Evolutionary conservation across 2,113 vertebrate genomes (phyloP).

Genomic region (Jacana jacana): DNA sequence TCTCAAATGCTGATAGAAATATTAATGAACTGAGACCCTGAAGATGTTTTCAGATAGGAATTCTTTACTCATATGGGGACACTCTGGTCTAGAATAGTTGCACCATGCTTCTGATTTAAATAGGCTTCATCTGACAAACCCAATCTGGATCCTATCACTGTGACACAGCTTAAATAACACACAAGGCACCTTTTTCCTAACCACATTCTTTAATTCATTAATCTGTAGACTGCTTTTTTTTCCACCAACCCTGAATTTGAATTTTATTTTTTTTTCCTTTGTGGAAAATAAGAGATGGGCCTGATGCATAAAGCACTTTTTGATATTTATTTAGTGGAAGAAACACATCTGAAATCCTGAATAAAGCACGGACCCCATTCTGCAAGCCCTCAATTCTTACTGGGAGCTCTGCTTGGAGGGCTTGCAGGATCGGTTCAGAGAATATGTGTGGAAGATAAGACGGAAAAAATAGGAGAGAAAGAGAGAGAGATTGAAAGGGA

Average conservation of each 20-base stretch:
- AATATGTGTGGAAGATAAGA: slow-evolving; percentile 38
- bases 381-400: not conserved
- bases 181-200: not conserved
- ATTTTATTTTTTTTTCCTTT: not conserved
- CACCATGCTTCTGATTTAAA: not conserved
- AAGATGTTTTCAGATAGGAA: not conserved
- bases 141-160: not conserved
- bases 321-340: not conserved
- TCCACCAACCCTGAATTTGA: rapidly evolving
- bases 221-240: not conserved
- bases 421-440: not conserved
- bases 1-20: slow-evolving; percentile 7
- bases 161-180: not conserved
- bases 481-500: slow-evolving; percentile 29
- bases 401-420: not conserved
- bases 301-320: not conserved
- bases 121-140: not conserved
- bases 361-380: not conserved
- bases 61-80: not conserved
- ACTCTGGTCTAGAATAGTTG: not conserved
- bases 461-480: not conserved
- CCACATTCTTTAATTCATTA: not conserved
- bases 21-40: slow-evolving; percentile 3
- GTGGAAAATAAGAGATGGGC: not conserved
- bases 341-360: slow-evolving; percentile 10